Evolutionary conservation across 2,113 vertebrate genomes (phyloP), one percentile per base, ranked within the genome.

Genomic region (Pluvialis apricaria): DNA sequence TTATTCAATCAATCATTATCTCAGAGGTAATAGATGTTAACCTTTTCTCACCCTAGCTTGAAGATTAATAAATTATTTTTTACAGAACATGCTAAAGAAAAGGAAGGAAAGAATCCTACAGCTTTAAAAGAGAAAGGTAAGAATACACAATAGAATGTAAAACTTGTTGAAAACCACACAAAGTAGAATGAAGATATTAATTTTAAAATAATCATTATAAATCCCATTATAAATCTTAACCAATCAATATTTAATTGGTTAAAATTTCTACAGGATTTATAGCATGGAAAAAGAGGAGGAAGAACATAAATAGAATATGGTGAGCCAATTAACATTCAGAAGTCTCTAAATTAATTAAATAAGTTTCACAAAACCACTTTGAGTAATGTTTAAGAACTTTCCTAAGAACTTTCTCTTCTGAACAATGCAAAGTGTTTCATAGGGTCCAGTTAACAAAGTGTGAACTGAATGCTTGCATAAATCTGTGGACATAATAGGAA

Each of bases 71-170:
- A 49, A 31, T 26, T 58, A 22, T 72, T 66, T 88, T 94, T 95
- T 88, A 31, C 82, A 96, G 94, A 96, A 47, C 40, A 77, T 52
- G 31, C 15, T 44, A 96, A 96, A 66, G 94, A 86, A 86, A 92
- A 94, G 29, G 90, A 92, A 87, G 65, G n/a, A 83, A 96, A 96
- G 62, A 95, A 95, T 94, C 57, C 93, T 65, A 60, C 83, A 45
- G 5, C 82, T 90, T 76, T 81, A 44, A 96, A 96, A 91, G 87
- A 94, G 55, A 96, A 94, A 97, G 94, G 95, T 94, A 95, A 91
- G 81, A 38, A 40, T 42, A n/a, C 6, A 49, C 20, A 69, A 65
- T 26, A 45, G 12, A 72, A 86, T 61, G 21, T 19, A 65, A 17
- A 60, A 60, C 13, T 68, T 64, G 2, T 4, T 93, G 38, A 69